Conservation (phyloP, 1,140 invertebrate species). For the Papilio polyxenes region DNA sequence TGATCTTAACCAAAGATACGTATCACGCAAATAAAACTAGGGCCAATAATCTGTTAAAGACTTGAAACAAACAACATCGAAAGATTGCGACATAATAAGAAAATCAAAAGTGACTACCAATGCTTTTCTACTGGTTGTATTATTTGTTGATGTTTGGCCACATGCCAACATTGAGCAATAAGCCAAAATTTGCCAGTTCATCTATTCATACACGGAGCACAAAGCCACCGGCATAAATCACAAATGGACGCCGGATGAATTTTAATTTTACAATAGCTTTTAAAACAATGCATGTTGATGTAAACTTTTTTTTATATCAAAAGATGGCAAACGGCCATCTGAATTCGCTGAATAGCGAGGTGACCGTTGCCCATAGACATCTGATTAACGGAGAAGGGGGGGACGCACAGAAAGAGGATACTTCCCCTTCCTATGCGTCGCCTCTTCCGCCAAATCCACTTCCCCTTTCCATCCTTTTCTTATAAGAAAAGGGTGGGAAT, state of each 20-base stretch:
- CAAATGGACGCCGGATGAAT: background rate
- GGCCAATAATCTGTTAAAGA: background rate
- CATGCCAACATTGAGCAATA: background rate
- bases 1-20: background rate
- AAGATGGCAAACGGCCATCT: too few species aligned
- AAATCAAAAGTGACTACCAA: background rate
- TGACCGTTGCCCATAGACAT: too few species aligned
- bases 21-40: background rate
- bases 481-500: too few species aligned
- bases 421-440: too few species aligned
- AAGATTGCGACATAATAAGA: background rate
- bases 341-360: too few species aligned
- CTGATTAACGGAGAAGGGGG: too few species aligned
- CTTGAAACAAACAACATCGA: background rate
- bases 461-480: too few species aligned
- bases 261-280: background rate
- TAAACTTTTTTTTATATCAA: too few species aligned
- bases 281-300: background rate
- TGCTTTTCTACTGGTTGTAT: conserved; percentile 3
- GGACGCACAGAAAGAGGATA: too few species aligned
- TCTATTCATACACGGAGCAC: conserved; percentile 18
- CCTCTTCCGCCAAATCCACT: too few species aligned
- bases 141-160: conserved; percentile 9
- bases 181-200: conserved; percentile 9
- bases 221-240: conserved; percentile 5